Base-by-base conservation (phyloP, 2,113 vertebrate genomes). In the Octodon degus region DNA sequence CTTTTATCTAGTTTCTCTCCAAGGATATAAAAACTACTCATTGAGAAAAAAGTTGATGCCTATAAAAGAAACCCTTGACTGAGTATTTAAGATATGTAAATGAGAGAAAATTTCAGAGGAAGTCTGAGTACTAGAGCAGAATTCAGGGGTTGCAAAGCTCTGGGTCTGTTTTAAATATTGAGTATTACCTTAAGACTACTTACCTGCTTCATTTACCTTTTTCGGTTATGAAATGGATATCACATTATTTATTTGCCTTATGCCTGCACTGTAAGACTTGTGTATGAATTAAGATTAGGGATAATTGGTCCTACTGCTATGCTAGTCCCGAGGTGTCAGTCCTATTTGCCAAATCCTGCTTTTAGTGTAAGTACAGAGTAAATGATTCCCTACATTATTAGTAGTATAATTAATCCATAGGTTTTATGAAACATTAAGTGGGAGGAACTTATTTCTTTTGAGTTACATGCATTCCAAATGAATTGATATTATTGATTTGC, bases 131-230 rank as follows among this genome's bases (percentile, higher is more conserved):
- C 5, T 72, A 32, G 43, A 88, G 91, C 4, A 92, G 85, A 93
- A 96, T 82, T 82, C 68, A 84, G 20, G 8, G 12, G 2, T 37
- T 58, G 22, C 58, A 86, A 25, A 95, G 8, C 13, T 89, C 62
- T 67, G 32, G 58, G 3, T 55, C 19, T 12, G 55, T 90, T 90
- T 94, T 63, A 94, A 95, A 82, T 68, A 83, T 92, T 96, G 94
- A 60, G 63, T 79, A 62, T 58, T 80, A 70, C 50, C 13, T 55
- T 83, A 22, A 43, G 63, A 58, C 94, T 84, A 82, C 37, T 72
- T 62, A 65, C 19, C 8, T 27, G 89, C 43, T 92, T 93, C 63
- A 32, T 63, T 70, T 89, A 22, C 55, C 9, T 90, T 93, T 85
- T 80, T 86, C 16, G 70, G 20, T 16, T 89, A 47, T 79, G 84